These are phyloP conservation scores for Diplolepis rosae DNA, from an alignment of 2,888 invertebrate genomes.

Conservation along the genomic window DNA sequence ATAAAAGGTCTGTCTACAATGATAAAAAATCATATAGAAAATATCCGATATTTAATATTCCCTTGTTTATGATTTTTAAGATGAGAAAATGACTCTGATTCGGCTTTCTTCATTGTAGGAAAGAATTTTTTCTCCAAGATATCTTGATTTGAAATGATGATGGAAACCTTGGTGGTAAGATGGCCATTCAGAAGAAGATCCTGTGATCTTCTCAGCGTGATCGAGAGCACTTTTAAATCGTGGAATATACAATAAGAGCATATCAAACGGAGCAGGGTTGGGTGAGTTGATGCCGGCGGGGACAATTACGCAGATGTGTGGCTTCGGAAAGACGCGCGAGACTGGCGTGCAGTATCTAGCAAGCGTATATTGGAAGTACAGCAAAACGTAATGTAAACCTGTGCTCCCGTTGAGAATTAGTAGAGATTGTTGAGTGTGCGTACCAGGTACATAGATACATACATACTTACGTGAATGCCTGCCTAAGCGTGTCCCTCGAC, in stretches of 20 bases:
- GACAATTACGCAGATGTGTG: slow-evolving; percentile 74
- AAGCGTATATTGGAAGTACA: slow-evolving; percentile 35
- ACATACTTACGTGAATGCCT: slow-evolving; percentile 41
- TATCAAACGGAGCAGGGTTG: slow-evolving; percentile 43
- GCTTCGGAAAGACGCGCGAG: slow-evolving; percentile 58
- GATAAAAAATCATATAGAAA: too few relatives aligned
- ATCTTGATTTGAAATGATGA: not conserved
- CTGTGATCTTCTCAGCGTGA: slow-evolving; percentile 19
- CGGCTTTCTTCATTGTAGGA: too few relatives aligned
- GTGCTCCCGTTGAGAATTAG: slow-evolving; percentile 47
- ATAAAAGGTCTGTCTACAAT: too few relatives aligned
- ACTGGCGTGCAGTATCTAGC: slow-evolving; percentile 54
- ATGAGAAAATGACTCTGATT: too few relatives aligned
- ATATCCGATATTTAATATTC: too few relatives aligned
- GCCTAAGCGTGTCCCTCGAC: slow-evolving; percentile 38
- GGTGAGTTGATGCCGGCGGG: slow-evolving; percentile 71
- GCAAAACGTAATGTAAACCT: slow-evolving; percentile 39
- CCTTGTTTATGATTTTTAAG: too few relatives aligned
- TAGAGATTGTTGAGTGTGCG: slow-evolving; percentile 32
- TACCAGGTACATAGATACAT: not conserved
- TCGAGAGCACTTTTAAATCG: slow-evolving; percentile 48
- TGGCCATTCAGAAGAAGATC: slow-evolving; percentile 25
- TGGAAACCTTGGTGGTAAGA: not conserved
- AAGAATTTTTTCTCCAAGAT: not conserved
- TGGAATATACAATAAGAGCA: slow-evolving; percentile 47